These are phyloP conservation scores for Scomber japonicus DNA, from an alignment of 2,113 vertebrate species.

Conservation along the genomic window DNA sequence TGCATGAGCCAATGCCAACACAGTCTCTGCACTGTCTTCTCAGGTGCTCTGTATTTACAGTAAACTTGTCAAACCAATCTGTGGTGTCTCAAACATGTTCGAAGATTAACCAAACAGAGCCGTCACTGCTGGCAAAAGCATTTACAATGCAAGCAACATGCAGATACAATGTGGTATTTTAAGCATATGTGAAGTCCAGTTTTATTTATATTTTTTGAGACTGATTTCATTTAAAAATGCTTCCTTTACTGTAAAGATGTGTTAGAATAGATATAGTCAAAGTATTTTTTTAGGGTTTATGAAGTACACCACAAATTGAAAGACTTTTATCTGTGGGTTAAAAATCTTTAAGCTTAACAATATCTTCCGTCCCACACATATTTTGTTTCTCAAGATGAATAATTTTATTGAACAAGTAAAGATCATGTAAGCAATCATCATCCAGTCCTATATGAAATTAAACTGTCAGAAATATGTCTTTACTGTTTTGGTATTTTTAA, in stretches of 20 bases:
- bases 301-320: not conserved
- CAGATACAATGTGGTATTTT: not conserved
- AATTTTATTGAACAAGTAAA: too few relatives aligned
- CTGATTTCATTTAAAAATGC: not conserved
- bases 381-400: too few relatives aligned
- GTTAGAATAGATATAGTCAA: not conserved
- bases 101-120: constrained; percentile 6
- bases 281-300: not conserved
- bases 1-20: not conserved
- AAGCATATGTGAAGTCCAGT: not conserved
- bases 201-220: not conserved
- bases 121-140: not conserved
- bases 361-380: too few relatives aligned
- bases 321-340: too few relatives aligned
- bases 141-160: not conserved
- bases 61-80: constrained; percentile 4
- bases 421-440: not conserved
- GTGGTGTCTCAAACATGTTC: not conserved
- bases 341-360: too few relatives aligned
- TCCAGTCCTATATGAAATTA: not conserved
- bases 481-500: not conserved
- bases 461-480: not conserved
- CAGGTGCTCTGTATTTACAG: not conserved
- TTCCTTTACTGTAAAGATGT: not conserved
- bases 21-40: not conserved